Evolutionary conservation across 2,888 invertebrate genomes (phyloP), one percentile per base, ranked within the genome.

Genomic region (Eupelmus urozonus): DNA sequence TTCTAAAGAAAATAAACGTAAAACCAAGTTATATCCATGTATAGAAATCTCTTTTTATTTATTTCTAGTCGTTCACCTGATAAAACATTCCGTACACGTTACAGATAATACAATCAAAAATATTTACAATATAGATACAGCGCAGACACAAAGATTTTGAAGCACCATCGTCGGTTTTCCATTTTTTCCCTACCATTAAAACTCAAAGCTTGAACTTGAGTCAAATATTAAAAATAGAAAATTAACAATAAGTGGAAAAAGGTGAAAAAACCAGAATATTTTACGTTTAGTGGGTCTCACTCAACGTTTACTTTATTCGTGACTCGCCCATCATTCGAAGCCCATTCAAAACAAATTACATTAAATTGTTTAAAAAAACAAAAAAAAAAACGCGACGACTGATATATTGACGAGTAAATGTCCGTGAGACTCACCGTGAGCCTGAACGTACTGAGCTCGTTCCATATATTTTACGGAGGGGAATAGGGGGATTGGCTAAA

Each of bases 111-210:
- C 25, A 51, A 27, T 63, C 20, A 70, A 42, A 40, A 27, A 65
- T 77, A 77, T 77, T 77, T 77, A 77, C 76, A 77, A 67, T 18
- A 59, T n/a, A n/a, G n/a, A n/a, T 59, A 55, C 20, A 57, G 53
- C 27, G 18, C 23, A 65, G 34, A 51, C 27, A 18, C 23, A 7
- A 45, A 60, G 72, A 53, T 59, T 60, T 71, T 34, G 62, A 77
- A 72, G 60, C 27, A 60, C 57, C 76, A 72, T 45, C 53, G 66
- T 67, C 66, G 66, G 53, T 72, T 40, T 23, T 69, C 16, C n/a
- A 25, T 42, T 23, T 60, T 18, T 16, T 53, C 18, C 25, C 1
- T 49, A 49, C 20, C 11, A 20, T 27, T 40, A 23, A 40, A 75
- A 67, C 27, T 75, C 20, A 0, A 67, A 60, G 20, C n/a, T 69